Evolutionary conservation across 2,888 invertebrate genomes (phyloP).

Genomic region (Lochmaea capreae): DNA sequence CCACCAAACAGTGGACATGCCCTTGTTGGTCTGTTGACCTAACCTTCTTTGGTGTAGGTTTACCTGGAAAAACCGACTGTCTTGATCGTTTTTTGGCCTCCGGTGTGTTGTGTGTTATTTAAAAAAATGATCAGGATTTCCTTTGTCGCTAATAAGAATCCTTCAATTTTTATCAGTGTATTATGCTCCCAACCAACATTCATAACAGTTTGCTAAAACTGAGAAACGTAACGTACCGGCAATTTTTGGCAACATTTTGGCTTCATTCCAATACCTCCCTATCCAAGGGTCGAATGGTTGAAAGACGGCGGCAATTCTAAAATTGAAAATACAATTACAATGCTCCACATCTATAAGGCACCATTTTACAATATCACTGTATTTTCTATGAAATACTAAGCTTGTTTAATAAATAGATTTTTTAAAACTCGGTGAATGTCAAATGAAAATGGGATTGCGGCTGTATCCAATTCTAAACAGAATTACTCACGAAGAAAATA

Average conservation of each 20-base stretch:
- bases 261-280: constrained; percentile 51
- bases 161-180: constrained; percentile 3
- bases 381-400: not conserved
- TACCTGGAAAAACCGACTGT: no score
- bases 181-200: constrained; percentile 52
- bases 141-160: not conserved
- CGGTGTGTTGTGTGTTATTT: no score
- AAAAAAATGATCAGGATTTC: no score
- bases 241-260: constrained; percentile 52
- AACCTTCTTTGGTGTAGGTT: no score
- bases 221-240: constrained; percentile 48
- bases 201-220: constrained; percentile 59
- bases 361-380: not conserved
- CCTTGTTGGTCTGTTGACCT: no score
- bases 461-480: no score
- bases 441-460: not conserved
- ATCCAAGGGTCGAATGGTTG: constrained; percentile 50
- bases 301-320: constrained; percentile 56
- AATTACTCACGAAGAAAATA: no score
- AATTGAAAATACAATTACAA: constrained; percentile 57
- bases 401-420: not conserved
- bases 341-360: constrained; percentile 15
- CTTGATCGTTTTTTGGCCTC: no score
- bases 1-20: no score
- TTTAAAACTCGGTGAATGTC: not conserved